Conservation (phyloP, 2,888 invertebrate genomes). For the Ischnus inquisitorius region DNA sequence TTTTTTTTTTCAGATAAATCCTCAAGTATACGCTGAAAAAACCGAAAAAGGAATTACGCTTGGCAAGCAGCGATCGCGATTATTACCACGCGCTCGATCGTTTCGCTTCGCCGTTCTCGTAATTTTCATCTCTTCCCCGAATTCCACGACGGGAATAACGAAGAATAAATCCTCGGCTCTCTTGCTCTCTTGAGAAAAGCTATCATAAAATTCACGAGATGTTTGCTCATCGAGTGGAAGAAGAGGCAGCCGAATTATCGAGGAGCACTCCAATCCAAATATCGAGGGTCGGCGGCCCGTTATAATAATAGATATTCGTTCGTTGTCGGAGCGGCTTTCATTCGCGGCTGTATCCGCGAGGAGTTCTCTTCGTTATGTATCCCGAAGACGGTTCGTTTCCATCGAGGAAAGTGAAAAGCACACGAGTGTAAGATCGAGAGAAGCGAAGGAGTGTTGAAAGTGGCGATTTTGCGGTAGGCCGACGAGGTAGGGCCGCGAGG, state of each 20-base stretch:
- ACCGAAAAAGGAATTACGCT: too few species aligned
- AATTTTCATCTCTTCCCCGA: background rate
- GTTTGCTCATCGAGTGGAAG: constrained; percentile 54
- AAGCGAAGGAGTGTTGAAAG: constrained; percentile 14
- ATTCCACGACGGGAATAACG: background rate
- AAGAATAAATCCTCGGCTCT: constrained; percentile 16
- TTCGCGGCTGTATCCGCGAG: constrained; percentile 13
- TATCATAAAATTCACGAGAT: constrained; percentile 63
- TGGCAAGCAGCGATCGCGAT: too few species aligned
- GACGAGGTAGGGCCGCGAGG: constrained; percentile 18
- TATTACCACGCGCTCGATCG: background rate
- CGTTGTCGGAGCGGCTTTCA: constrained; percentile 36
- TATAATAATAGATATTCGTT: constrained; percentile 52
- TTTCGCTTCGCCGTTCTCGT: background rate
- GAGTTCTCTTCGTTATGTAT: constrained; percentile 38
- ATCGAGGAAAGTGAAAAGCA: constrained; percentile 8
- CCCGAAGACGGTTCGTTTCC: constrained; percentile 15
- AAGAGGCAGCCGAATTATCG: constrained; percentile 46
- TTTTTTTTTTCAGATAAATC: too few species aligned
- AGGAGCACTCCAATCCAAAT: constrained; percentile 54
- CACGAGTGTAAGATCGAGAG: constrained; percentile 15
- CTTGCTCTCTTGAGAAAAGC: constrained; percentile 43
- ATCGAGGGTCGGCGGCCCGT: constrained; percentile 52
- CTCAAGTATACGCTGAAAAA: too few species aligned
- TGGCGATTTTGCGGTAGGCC: constrained; percentile 53